These are phyloP conservation scores for Stratiolaelaps scimitus DNA, from an alignment of 1,140 invertebrate genomes.

Conservation along the genomic window DNA sequence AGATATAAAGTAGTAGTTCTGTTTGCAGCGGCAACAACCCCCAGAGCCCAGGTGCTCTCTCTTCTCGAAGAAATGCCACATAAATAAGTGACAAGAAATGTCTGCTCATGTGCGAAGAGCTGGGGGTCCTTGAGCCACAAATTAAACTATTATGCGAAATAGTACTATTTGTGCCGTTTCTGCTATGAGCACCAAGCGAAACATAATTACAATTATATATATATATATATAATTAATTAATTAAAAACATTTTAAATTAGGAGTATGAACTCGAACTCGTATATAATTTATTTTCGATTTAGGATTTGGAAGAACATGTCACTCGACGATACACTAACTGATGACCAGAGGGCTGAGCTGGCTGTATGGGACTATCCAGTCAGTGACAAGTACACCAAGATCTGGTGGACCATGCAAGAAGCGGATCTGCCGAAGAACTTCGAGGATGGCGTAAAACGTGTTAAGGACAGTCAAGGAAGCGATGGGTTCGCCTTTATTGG, in stretches of 20 bases:
- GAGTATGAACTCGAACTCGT: slow-evolving; percentile 29
- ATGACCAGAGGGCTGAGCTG: slow-evolving; percentile 74
- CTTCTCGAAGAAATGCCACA: too few species aligned
- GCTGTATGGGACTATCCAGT: slow-evolving; percentile 98
- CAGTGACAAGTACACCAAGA: slow-evolving; percentile 94
- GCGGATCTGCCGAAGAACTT: slow-evolving; percentile 60
- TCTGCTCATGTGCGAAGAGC: too few species aligned
- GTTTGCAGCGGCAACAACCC: too few species aligned
- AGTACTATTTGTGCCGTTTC: too few species aligned
- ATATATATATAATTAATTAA: slow-evolving; percentile 21
- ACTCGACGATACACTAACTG: slow-evolving; percentile 74
- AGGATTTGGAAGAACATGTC: slow-evolving; percentile 98
- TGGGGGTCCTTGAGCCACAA: too few species aligned
- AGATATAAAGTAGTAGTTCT: too few species aligned
- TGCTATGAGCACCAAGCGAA: too few species aligned
- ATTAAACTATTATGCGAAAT: too few species aligned
- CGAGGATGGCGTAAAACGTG: slow-evolving; percentile 62
- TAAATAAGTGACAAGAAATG: too few species aligned
- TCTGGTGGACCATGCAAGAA: slow-evolving; percentile 93
- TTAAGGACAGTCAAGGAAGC: slow-evolving; percentile 43
- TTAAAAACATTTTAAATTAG: slow-evolving; percentile 1
- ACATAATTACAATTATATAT: too few species aligned
- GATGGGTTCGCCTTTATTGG: slow-evolving; percentile 85
- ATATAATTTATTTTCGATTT: slow-evolving; percentile 27
- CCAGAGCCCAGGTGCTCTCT: too few species aligned